Conservation (phyloP, 1,140 invertebrate species). For the Drosophila prosaltans region DNA sequence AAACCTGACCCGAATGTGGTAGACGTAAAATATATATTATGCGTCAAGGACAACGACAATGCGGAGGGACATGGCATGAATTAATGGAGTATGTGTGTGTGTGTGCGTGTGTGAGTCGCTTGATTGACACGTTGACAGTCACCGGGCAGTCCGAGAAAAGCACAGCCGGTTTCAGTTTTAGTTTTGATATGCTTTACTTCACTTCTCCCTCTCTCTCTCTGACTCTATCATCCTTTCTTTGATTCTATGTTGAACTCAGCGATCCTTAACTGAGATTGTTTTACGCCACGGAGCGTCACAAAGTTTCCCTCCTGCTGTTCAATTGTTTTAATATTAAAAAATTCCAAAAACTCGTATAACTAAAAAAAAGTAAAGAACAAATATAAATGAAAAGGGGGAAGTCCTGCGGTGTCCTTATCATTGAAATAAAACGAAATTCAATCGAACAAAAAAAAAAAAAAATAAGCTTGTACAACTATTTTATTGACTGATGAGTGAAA, state of each 20-base stretch:
- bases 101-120: slow-evolving; percentile 31
- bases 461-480: neutral
- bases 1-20: slow-evolving; percentile 18
- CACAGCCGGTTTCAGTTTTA: slow-evolving; percentile 43
- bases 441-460: neutral
- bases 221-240: too few species aligned
- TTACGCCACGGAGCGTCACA: slow-evolving; percentile 13
- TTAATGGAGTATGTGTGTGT: slow-evolving; percentile 40
- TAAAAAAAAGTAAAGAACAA: slow-evolving; percentile 11
- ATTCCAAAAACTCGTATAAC: neutral
- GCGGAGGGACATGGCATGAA: slow-evolving; percentile 37
- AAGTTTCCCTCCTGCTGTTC: slow-evolving; percentile 36
- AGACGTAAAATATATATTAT: slow-evolving; percentile 26
- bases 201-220: neutral
- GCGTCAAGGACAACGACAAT: slow-evolving; percentile 24
- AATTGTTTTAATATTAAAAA: slow-evolving; percentile 46
- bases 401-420: slow-evolving; percentile 40
- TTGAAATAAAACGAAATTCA: neutral
- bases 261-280: slow-evolving; percentile 43
- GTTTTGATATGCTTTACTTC: neutral
- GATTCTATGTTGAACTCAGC: slow-evolving; percentile 3
- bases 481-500: too few species aligned
- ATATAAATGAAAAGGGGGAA: slow-evolving; percentile 17
- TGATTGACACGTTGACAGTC: slow-evolving; percentile 59
- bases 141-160: slow-evolving; percentile 27